A percentile compares a stretch with the other conserved stretches of the same genome.
Evolutionary conservation across 1,140 invertebrate species (phyloP).

Genomic region (Venturia canescens): DNA sequence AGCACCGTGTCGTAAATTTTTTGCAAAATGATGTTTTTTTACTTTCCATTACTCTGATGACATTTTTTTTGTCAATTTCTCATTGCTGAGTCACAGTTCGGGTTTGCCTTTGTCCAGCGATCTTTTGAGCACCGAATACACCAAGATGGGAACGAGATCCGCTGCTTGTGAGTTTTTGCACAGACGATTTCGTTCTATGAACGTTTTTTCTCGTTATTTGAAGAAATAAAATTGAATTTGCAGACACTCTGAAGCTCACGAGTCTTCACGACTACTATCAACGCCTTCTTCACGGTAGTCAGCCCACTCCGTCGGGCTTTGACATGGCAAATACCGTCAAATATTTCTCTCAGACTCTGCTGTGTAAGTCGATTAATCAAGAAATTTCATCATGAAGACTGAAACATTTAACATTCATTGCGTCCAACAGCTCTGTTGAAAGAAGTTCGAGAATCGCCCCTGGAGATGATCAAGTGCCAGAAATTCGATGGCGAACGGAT

Average conservation of each 20-base stretch:
- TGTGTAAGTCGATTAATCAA: conserved; percentile 84
- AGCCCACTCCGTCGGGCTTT: conserved; percentile 93
- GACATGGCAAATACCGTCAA: conserved; percentile 98
- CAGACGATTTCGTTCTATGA: background rate
- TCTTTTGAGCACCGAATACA: no score
- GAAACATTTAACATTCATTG: no score
- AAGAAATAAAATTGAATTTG: background rate
- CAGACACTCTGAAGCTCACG: conserved; percentile 98
- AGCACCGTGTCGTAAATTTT: no score
- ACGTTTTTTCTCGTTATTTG: background rate
- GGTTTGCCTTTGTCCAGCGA: no score
- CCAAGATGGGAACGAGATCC: conserved; percentile 75
- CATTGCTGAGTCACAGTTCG: no score
- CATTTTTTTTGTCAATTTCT: no score
- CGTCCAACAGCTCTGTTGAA: conserved; percentile 88
- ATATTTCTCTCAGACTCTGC: conserved; percentile 97
- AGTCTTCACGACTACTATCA: conserved; percentile 97
- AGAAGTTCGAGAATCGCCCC: conserved; percentile 94
- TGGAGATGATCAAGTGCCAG: conserved; percentile 92
- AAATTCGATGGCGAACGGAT: conserved; percentile 91
- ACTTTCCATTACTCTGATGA: no score
- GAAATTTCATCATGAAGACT: no score
- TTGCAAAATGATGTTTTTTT: no score
- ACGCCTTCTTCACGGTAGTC: conserved; percentile 92
- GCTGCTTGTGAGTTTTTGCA: conserved; percentile 73